These are phyloP conservation scores for Drosophila varians DNA, from an alignment of 1,140 invertebrate genomes.

Conservation along the genomic window DNA sequence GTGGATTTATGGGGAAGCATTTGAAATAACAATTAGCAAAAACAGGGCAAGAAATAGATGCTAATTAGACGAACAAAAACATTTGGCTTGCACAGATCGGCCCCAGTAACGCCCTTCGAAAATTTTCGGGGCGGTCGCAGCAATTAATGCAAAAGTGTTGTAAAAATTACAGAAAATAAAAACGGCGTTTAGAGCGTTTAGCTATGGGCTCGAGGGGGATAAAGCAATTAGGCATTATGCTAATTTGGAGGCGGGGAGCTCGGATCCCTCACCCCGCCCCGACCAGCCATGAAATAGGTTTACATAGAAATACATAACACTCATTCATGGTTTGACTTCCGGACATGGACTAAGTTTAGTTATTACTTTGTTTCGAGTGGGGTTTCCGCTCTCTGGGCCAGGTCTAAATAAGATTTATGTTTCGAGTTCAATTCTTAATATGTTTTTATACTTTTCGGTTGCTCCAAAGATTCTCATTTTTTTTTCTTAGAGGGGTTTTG, in stretches of 20 bases:
- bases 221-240: constrained; percentile 65
- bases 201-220: constrained; percentile 38
- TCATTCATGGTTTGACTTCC: constrained; percentile 40
- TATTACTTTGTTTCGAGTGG: constrained; percentile 27
- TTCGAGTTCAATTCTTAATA: constrained; percentile 72
- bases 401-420: constrained; percentile 71
- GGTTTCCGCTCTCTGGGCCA: constrained; percentile 51
- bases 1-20: constrained; percentile 55
- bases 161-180: constrained; percentile 32
- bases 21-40: constrained; percentile 63
- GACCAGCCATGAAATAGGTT: background rate
- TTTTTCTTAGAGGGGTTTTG: constrained; percentile 35
- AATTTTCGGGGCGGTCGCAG: constrained; percentile 37
- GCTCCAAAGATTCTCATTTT: constrained; percentile 18
- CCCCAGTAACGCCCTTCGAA: constrained; percentile 16
- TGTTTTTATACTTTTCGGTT: constrained; percentile 34
- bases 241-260: constrained; percentile 40
- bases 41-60: constrained; percentile 43
- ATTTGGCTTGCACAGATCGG: constrained; percentile 12
- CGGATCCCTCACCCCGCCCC: background rate
- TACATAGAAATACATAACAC: background rate
- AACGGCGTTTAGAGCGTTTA: constrained; percentile 49
- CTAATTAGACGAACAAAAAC: constrained; percentile 57
- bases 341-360: constrained; percentile 24
- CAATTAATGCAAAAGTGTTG: constrained; percentile 49